These are phyloP conservation scores for Nothocercus nigrocapillus DNA, from an alignment of 2,113 vertebrate genomes.

Conservation along the genomic window DNA sequence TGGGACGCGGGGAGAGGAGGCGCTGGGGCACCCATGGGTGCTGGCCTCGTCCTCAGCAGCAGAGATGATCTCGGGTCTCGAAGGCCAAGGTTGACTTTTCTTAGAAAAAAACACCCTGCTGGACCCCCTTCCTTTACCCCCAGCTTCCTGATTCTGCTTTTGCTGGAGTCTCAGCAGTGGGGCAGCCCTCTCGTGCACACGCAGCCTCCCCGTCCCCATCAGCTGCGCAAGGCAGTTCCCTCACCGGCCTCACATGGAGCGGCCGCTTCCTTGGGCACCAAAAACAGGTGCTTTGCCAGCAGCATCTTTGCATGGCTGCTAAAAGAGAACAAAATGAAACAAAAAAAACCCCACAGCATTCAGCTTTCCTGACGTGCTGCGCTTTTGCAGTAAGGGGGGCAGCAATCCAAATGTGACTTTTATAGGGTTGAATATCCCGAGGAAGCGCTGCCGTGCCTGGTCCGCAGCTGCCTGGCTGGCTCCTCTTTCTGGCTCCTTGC, in stretches of 20 bases:
- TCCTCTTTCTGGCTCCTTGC: neutral
- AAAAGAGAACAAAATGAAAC: neutral
- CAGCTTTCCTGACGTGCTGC: neutral
- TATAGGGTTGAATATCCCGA: rapidly evolving
- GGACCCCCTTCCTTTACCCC: neutral
- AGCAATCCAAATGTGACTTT: rapidly evolving
- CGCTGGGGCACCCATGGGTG: neutral
- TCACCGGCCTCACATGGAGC: rapidly evolving
- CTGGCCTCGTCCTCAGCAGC: neutral
- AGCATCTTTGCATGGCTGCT: rapidly evolving
- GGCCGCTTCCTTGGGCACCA: neutral
- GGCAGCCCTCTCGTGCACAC: neutral
- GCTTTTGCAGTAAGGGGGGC: rapidly evolving
- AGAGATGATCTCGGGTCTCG: neutral
- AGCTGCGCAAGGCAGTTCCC: rapidly evolving
- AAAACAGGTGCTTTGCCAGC: neutral
- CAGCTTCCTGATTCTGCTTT: slow-evolving; percentile 39
- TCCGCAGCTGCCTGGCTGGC: rapidly evolving
- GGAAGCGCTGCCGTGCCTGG: neutral
- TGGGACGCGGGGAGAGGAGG: neutral
- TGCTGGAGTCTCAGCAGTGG: neutral
- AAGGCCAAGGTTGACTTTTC: slow-evolving; percentile 38
- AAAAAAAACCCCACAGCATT: too few species aligned
- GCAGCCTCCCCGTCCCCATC: neutral
- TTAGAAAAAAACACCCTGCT: neutral